phyloP scores from a whole-genome alignment of 2,797 vertebrate genomes.

The Thunnus albacares region DNA sequence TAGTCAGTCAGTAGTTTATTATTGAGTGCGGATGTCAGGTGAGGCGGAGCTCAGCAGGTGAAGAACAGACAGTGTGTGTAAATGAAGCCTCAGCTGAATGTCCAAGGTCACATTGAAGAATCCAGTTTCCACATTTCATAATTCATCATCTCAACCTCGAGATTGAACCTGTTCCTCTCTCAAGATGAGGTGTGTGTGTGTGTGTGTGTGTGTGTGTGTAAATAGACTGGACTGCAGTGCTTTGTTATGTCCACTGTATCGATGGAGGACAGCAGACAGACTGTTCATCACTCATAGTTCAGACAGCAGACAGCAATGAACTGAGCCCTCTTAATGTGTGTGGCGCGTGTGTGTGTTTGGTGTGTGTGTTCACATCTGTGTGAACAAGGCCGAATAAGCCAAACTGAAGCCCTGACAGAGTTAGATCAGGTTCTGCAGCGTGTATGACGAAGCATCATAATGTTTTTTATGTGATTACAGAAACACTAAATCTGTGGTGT shows the following conservation, averaged over 20 bases:
- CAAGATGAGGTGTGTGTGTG: conserved; percentile 46
- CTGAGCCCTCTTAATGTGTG: conserved; percentile 24
- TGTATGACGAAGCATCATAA: too few species aligned
- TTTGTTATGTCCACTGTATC: conserved; percentile 74
- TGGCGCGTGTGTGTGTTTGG: conserved; percentile 6
- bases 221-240: conserved; percentile 65
- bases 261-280: conserved; percentile 64
- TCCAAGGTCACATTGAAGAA: conserved; percentile 75
- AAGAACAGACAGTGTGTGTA: conserved; percentile 36
- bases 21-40: conserved; percentile 13
- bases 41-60: conserved; percentile 19
- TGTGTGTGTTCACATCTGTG: conserved; percentile 27
- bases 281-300: conserved; percentile 74
- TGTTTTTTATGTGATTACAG: neutral
- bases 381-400: conserved; percentile 38
- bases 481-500: neutral
- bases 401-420: conserved; percentile 21
- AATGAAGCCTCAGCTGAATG: conserved; percentile 44
- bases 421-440: conserved; percentile 9
- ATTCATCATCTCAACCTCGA: conserved; percentile 71
- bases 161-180: conserved; percentile 64
- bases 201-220: conserved; percentile 57
- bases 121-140: conserved; percentile 70
- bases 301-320: conserved; percentile 62
- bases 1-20: neutral